Conservation (phyloP, 2,888 invertebrate species). For the Drosophila mimica region DNA sequence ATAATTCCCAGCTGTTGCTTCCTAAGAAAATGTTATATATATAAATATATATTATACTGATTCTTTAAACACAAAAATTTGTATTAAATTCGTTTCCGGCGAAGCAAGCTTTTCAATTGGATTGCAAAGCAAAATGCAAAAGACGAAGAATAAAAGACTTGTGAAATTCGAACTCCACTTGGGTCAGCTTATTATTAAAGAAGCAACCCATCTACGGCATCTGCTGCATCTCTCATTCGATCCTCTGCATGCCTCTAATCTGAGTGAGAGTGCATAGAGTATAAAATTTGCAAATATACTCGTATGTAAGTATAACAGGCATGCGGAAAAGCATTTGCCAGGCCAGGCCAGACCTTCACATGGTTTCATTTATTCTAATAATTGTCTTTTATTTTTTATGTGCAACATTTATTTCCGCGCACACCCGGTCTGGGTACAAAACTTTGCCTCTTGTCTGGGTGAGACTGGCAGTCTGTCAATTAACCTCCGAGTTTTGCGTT, state of each 20-base stretch:
- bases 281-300: background rate
- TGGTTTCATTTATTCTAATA: slow-evolving; percentile 75
- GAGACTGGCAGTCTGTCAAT: slow-evolving; percentile 77
- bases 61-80: slow-evolving; percentile 19
- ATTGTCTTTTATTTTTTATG: slow-evolving; percentile 70
- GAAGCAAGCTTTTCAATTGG: slow-evolving; percentile 47
- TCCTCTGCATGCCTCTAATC: slow-evolving; percentile 6
- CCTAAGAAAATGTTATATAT: slow-evolving; percentile 41
- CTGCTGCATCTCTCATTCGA: slow-evolving; percentile 11
- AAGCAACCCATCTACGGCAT: slow-evolving; percentile 2
- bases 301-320: slow-evolving; percentile 9
- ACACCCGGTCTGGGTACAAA: slow-evolving; percentile 26
- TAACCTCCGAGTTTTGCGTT: slow-evolving; percentile 80
- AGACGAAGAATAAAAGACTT: slow-evolving; percentile 1
- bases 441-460: slow-evolving; percentile 56
- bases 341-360: slow-evolving; percentile 69
- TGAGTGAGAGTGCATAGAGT: slow-evolving; percentile 30
- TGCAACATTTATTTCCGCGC: slow-evolving; percentile 69
- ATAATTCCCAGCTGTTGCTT: slow-evolving; percentile 59
- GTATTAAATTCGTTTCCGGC: slow-evolving; percentile 67
- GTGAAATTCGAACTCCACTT: slow-evolving; percentile 32
- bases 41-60: slow-evolving; percentile 6
- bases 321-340: slow-evolving; percentile 70
- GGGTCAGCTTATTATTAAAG: slow-evolving; percentile 31
- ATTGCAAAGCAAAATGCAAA: slow-evolving; percentile 2